Evolutionary conservation across 2,797 vertebrate species (phyloP), one percentile per base, ranked within the genome.

Genomic region (Platalea minor): DNA sequence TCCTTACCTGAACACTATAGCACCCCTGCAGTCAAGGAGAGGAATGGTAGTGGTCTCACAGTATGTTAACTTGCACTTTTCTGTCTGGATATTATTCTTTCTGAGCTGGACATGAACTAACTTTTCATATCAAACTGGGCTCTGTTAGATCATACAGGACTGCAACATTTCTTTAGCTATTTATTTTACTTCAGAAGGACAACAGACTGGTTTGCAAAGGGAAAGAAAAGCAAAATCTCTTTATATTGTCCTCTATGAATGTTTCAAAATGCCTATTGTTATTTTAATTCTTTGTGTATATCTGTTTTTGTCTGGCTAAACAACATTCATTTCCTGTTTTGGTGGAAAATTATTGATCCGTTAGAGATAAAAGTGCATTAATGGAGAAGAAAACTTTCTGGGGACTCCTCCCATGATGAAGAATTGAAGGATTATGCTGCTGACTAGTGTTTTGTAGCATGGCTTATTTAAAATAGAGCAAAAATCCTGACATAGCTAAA

Each of bases 401-500:
- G n/a, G 15, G 43, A 70, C 37, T 87, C 53, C 37, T 94, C 15
- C 17, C 6, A 29, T 56, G 48, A 51, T 7, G 12, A 87, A 85
- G 39, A 91, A 63, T 21, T 67, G 51, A 59, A 93, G 25, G 17
- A 84, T 91, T 81, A 75, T 65, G 33, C 35, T 78, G 74, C 54
- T 90, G 76, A 92, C 35, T 91, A 31, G 24, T 86, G 24, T 88
- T 94, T 89, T 93, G 48, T 89, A 88, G 56, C 91, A 80, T 33
- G 31, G 31, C 15, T 87, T 91, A 56, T 91, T 93, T 91, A 81
- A 87, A 88, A 79, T 12, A 56, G 26, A 89, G 26, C 12, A 96
- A 93, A 96, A 96, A 76, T 87, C 91, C 91, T 96, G 92, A 94
- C 46, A 6, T 41, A 85, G 84, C 48, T 85, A 74, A 96, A 95